Evolutionary conservation across 1,140 invertebrate genomes (phyloP), one percentile per base, ranked within the genome.

Genomic region (Brachionus manjavacas): DNA sequence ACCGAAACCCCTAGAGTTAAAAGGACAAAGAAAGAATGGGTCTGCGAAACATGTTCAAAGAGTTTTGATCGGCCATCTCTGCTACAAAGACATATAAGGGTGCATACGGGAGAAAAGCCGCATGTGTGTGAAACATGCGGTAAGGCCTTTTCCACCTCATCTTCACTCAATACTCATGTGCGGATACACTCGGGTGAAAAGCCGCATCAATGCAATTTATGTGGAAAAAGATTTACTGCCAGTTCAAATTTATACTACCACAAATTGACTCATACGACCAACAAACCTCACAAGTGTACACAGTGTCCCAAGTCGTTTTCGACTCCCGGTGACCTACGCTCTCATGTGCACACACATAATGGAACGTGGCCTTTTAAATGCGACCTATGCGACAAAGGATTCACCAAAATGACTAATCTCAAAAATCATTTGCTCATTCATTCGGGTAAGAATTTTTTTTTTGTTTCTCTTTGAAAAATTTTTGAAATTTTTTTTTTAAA

Each of bases 181-280:
- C 91, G 96, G 64, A 98, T 98, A 87, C 96, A 98, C 90, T 95
- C 94, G 41, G 96, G 96, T 7, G 96, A 91, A 85, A 98, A 92
- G 94, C 94, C 96, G 28, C 95, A 97, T 85, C 93, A 95, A 87
- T 98, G 96, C 90, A 94, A 94, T 85, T 93, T 96, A 43, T 98
- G 96, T 89, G 94, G 95, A 64, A 98, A 98, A 90, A 91, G 95
- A 85, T 98, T 98, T 89, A 98, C 96, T 0, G 96, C 96, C 43
- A 95, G 94, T 83, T 96, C 95, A 16, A 98, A 98, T 90, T 92
- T 98, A 9, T 98, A 98, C 90, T 98, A 98, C 89, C 96, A 98
- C 91, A 92, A 95, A 87, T 97, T 98, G 96, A 98, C 96, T 85
- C 96, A 98, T 89, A 84, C 72, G 16, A 74, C 23, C n/a, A 70